Evolutionary conservation across 2,888 invertebrate species (phyloP), one percentile per base, ranked within the genome.

Genomic region (Phengaris arion): DNA sequence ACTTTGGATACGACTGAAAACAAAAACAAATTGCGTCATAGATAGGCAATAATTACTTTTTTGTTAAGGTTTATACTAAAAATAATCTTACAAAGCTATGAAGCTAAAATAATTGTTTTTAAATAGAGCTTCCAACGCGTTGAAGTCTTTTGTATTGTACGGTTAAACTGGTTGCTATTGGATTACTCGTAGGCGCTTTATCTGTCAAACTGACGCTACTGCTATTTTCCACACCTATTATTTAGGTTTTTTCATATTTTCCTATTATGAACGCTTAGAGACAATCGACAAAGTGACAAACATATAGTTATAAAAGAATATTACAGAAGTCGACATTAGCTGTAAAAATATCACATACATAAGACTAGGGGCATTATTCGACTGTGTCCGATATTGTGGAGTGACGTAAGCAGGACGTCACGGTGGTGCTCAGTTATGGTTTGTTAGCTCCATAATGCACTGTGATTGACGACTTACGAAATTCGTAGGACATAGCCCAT

Each of bases 1-100:
- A 95, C 85, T 94, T 94, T 7, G 95, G 95, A 79, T 94, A 89
- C 0, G 94, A 88, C 95, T 95, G 87, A 79, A 90, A 88, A 13
- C 22, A 64, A 4, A 64, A 2, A 22, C 59, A 64, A 15, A 57
- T n/a, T 57, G 4, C 8, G n/a, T 3, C 1, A 3, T 15, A 57
- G 15, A 15, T n/a, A n/a, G 2, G n/a, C 2, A 57, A 57, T 35
- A 0, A 35, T 35, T 3, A 35, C 4, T 35, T 3, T 4, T 35
- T 35, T 35, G 2, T 35, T 35, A 35, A 35, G 35, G 35, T 2
- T 35, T 3, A 35, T 35, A 35, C 35, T 35, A 35, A 35, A 35
- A 35, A 35, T 35, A 35, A 35, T 35, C 35, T 3, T 35, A 35
- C 35, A 35, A 2, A 35, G 2, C 35, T 4, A 4, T 35, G 35